Evolutionary conservation across 2,888 invertebrate species (phyloP), one percentile per base, ranked within the genome.

Genomic region (Tuberolachnus salignus): DNA sequence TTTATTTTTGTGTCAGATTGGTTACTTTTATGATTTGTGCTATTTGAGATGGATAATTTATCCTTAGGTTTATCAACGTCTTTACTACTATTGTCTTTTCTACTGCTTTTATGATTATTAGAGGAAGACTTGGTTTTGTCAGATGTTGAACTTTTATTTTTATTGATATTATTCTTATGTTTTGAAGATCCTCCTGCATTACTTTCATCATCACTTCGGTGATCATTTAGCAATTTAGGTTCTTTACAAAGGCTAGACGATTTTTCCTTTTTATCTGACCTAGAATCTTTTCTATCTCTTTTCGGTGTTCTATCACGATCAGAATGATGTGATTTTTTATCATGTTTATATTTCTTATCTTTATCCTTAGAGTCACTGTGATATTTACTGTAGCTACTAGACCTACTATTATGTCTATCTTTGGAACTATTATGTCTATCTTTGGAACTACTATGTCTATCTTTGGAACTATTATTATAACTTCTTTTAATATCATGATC

Each of bases 231-330:
- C 51, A 23, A 69, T 42, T 78, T 78, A 0, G 69, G 51, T 1
- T 78, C 78, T 69, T 78, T 78, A 42, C 78, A 78, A 59, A 78
- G 69, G 21, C 78, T 78, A 42, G 69, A 78, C 1, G 67, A 61
- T 42, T 69, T 78, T 49, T 78, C 78, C 69, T 69, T 78, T 67
- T 59, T 69, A 13, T 78, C 78, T 34, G 61, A 42, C n/a, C 78
- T 49, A 13, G 69, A 78, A 13, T 69, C 69, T 61, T 78, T 69
- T 69, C 59, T 51, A 42, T 78, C 78, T 51, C 51, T 51, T 69
- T 78, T 78, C 51, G 21, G 59, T n/a, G 78, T 34, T 69, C 21
- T 67, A 57, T 78, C 78, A 11, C 69, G 34, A 2, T 71, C 46
- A 71, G 26, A 49, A 34, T 63, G 51, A 23, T 42, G 19, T 34